A percentile compares a stretch with the other conserved stretches of the same genome.
phyloP scores from a whole-genome alignment of 2,888 invertebrate species.

The Cosmia trapezina region DNA sequence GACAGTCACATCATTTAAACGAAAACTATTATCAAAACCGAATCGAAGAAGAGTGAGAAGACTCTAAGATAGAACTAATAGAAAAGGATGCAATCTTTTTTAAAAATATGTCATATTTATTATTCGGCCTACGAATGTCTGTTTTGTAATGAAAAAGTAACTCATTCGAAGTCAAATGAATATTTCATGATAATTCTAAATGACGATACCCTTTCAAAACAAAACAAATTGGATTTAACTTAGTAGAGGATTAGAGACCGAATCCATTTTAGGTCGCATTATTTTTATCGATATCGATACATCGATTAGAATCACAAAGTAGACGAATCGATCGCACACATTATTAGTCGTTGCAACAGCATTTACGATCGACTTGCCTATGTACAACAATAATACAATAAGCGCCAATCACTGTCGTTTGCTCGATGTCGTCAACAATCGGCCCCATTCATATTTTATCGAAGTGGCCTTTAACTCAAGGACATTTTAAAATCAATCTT shows the following conservation, averaged over 20 bases:
- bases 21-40: not conserved
- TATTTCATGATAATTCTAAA: not conserved
- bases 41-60: not conserved
- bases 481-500: constrained; percentile 67
- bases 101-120: not conserved
- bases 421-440: constrained; percentile 62
- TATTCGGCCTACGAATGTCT: not conserved
- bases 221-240: not conserved
- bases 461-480: constrained; percentile 71
- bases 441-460: constrained; percentile 67
- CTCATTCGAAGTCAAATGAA: not conserved
- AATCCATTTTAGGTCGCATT: not conserved
- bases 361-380: constrained; percentile 64
- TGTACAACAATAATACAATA: constrained; percentile 62
- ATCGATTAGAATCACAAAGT: constrained; percentile 34
- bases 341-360: constrained; percentile 61
- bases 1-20: not conserved
- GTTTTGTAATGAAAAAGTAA: not conserved
- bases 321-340: constrained; percentile 57
- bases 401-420: constrained; percentile 60
- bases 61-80: not conserved
- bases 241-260: not conserved
- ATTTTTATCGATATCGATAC: constrained; percentile 46
- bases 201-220: not conserved
- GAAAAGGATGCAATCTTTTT: not conserved